A percentile compares a stretch with the other conserved stretches of the same genome.
These are phyloP conservation scores for Labia minor DNA, from an alignment of 2,888 invertebrate genomes.

Conservation along the genomic window DNA sequence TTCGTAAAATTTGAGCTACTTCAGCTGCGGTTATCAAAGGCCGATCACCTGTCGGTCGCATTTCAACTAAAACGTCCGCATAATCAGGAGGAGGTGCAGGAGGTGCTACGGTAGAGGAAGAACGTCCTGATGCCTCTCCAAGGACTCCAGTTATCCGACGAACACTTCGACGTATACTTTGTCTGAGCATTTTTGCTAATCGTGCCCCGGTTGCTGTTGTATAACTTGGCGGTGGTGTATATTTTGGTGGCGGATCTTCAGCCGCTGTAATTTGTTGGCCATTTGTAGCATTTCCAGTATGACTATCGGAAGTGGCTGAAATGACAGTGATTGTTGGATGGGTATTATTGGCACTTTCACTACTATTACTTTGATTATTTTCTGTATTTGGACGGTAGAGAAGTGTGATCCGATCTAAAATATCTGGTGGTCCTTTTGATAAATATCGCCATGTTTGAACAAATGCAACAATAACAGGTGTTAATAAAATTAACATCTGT, in stretches of 20 bases:
- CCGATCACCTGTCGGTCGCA: conserved; percentile 34
- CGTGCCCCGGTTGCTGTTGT: conserved; percentile 79
- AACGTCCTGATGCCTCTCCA: conserved; percentile 37
- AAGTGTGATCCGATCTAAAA: conserved; percentile 60
- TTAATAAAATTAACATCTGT: conserved; percentile 45
- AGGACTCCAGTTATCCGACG: conserved; percentile 50
- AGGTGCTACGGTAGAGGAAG: conserved; percentile 28
- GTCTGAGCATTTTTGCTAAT: conserved; percentile 60
- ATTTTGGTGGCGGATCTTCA: conserved; percentile 80
- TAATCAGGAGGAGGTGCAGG: conserved; percentile 52
- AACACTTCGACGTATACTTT: conserved; percentile 68
- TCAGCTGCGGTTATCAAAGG: conserved; percentile 44
- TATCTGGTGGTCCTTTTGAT: conserved; percentile 67
- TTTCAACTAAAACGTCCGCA: conserved; percentile 50
- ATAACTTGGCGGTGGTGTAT: conserved; percentile 86
- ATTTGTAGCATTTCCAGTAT: conserved; percentile 27
- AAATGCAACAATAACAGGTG: conserved; percentile 61
- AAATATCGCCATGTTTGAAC: conserved; percentile 67
- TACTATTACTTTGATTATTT: conserved; percentile 35
- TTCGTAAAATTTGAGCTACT: conserved; percentile 46
- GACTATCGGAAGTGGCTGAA: conserved; percentile 22
- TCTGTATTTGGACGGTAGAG: conserved; percentile 29
- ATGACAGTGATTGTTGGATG: conserved; percentile 27
- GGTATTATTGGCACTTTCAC: conserved; percentile 30
- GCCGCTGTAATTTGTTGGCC: conserved; percentile 34